A percentile compares a stretch with the other conserved stretches of the same genome.
Conservation (phyloP, 1,140 invertebrate genomes). For the Chelonus insularis region DNA sequence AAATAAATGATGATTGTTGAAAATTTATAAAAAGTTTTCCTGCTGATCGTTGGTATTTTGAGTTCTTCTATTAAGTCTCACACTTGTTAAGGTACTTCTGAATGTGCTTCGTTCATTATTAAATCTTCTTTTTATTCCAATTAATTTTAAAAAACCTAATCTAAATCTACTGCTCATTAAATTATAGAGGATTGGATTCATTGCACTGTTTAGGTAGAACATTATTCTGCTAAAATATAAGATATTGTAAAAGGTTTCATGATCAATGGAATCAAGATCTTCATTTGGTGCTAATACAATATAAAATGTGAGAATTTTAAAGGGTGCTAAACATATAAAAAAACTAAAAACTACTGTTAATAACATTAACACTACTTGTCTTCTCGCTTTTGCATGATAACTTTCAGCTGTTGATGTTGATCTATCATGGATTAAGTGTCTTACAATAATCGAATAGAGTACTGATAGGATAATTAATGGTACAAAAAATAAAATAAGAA, state of each 20-base stretch:
- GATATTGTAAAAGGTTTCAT: conserved; percentile 76
- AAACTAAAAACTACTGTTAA: conserved; percentile 82
- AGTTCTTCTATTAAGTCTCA: conserved; percentile 50
- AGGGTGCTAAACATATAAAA: conserved; percentile 84
- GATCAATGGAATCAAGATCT: conserved; percentile 64
- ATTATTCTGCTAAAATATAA: conserved; percentile 83
- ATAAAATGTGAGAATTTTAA: conserved; percentile 81
- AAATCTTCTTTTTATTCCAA: conserved; percentile 59
- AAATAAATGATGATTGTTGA: no score
- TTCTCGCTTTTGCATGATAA: conserved; percentile 66
- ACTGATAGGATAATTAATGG: conserved; percentile 75
- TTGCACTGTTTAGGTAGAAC: conserved; percentile 81
- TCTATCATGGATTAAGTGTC: conserved; percentile 70
- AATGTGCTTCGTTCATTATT: conserved; percentile 51
- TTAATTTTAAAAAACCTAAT: conserved; percentile 71
- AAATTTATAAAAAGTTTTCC: conserved; percentile 50
- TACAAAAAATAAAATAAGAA: conserved; percentile 73
- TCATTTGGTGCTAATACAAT: conserved; percentile 70
- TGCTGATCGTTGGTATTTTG: conserved; percentile 48
- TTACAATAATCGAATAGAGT: conserved; percentile 77
- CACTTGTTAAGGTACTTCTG: conserved; percentile 59
- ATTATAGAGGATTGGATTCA: conserved; percentile 84
- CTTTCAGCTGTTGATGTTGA: conserved; percentile 65
- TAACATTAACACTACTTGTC: conserved; percentile 80
- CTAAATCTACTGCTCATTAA: conserved; percentile 86